phyloP scores from a whole-genome alignment of 2,888 invertebrate genomes.

The Gymnocheta viridis region DNA sequence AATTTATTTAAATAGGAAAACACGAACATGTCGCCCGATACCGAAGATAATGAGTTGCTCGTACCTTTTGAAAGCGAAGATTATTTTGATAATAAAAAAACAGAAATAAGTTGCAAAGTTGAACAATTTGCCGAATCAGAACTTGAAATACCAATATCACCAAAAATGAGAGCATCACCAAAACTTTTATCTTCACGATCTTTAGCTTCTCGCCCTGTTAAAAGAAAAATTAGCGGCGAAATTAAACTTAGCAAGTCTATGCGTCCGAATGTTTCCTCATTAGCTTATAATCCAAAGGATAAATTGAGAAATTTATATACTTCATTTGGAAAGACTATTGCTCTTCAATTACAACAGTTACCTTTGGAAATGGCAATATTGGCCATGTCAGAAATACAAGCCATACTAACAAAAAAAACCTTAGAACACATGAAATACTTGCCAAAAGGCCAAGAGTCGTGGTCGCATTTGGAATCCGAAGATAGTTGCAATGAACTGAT shows the following conservation, averaged over 20 bases:
- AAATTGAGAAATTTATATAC: conserved; percentile 36
- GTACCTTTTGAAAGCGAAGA: neutral
- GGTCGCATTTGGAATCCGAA: conserved; percentile 13
- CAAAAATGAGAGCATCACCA: neutral
- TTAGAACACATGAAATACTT: conserved; percentile 33
- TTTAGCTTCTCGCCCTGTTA: neutral
- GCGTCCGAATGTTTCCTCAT: neutral
- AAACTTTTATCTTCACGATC: conserved; percentile 11
- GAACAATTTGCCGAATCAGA: conserved; percentile 11
- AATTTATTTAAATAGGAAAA: conserved; percentile 17
- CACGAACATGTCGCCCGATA: neutral
- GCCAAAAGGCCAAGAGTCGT: neutral
- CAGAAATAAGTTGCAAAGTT: conserved; percentile 10
- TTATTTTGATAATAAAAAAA: neutral
- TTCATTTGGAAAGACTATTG: conserved; percentile 45
- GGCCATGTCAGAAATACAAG: conserved; percentile 51
- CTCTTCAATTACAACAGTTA: conserved; percentile 50
- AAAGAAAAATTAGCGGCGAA: conserved; percentile 2
- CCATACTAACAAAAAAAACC: conserved; percentile 38
- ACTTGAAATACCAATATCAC: neutral
- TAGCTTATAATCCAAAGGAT: neutral
- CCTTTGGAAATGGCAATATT: conserved; percentile 37
- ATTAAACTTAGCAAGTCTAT: neutral
- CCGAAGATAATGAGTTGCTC: conserved; percentile 6
- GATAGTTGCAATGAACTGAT: conserved; percentile 16